phyloP scores from a whole-genome alignment of 2,888 invertebrate species.

The Philaethria dido region DNA sequence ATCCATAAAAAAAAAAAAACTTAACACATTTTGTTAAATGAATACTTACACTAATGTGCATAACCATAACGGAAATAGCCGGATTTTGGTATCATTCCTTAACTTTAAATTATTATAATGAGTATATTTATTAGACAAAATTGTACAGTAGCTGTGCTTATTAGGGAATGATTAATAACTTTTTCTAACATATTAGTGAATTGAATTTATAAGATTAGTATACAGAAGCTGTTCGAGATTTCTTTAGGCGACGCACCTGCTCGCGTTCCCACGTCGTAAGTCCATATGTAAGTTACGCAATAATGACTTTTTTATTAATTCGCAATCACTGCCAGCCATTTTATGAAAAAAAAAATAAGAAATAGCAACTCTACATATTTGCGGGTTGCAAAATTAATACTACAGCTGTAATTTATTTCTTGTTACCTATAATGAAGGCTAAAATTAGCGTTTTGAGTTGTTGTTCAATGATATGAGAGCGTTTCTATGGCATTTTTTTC shows the following conservation, averaged over 20 bases:
- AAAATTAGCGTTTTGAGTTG: slow-evolving; percentile 8
- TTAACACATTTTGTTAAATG: slow-evolving; percentile 3
- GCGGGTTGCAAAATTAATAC: slow-evolving; percentile 5
- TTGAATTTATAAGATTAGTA: slow-evolving; percentile 45
- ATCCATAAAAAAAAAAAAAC: background rate
- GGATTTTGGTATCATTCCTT: slow-evolving; percentile 30
- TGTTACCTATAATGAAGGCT: background rate
- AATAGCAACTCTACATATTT: slow-evolving; percentile 13
- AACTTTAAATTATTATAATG: slow-evolving; percentile 35
- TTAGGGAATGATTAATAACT: slow-evolving; percentile 34
- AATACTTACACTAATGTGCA: slow-evolving; percentile 2
- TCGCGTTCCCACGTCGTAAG: slow-evolving; percentile 62
- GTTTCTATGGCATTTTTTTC: slow-evolving; percentile 3
- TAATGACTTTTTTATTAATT: slow-evolving; percentile 72
- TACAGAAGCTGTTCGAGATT: slow-evolving; percentile 70
- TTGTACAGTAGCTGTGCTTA: slow-evolving; percentile 24
- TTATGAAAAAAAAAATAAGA: slow-evolving; percentile 21
- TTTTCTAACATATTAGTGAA: slow-evolving; percentile 19
- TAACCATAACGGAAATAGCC: background rate
- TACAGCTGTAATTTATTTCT: background rate
- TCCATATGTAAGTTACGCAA: slow-evolving; percentile 64
- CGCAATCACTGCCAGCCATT: slow-evolving; percentile 61
- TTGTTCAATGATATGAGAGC: background rate
- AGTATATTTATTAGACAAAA: slow-evolving; percentile 18
- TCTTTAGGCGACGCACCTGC: slow-evolving; percentile 73